phyloP scores from a whole-genome alignment of 2,797 vertebrate species.

The Emys orbicularis region DNA sequence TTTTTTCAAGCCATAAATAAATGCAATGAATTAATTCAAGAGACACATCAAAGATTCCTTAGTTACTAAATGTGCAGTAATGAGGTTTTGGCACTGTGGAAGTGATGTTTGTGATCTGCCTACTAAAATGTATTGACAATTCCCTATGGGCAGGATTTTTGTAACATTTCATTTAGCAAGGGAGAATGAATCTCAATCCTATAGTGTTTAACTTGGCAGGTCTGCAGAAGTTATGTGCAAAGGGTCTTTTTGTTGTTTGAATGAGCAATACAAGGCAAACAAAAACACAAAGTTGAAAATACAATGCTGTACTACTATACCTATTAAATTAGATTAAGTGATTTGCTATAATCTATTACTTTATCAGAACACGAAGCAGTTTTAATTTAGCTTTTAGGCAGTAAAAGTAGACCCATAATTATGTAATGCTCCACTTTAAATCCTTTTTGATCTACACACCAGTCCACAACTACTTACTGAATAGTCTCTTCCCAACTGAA shows the following conservation, averaged over 20 bases:
- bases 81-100: not conserved
- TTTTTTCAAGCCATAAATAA: slow-evolving; percentile 17
- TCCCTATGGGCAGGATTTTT: not conserved
- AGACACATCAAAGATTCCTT: not conserved
- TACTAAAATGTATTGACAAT: not conserved
- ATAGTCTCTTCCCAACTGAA: slow-evolving; percentile 16
- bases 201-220: not conserved
- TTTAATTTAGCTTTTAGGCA: slow-evolving; percentile 13
- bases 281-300: not conserved
- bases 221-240: not conserved
- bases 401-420: slow-evolving; percentile 1
- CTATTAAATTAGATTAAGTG: slow-evolving; percentile 29
- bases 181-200: not conserved
- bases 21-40: slow-evolving; percentile 14
- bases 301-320: not conserved
- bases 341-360: slow-evolving; percentile 4
- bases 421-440: slow-evolving; percentile 30
- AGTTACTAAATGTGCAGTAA: not conserved
- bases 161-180: slow-evolving; percentile 25
- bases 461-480: not conserved
- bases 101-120: not conserved
- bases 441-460: slow-evolving; percentile 10
- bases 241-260: not conserved
- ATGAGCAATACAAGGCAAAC: not conserved
- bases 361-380: slow-evolving; percentile 32